These are phyloP conservation scores for Ormia ochracea DNA, from an alignment of 2,888 invertebrate species.

Conservation along the genomic window DNA sequence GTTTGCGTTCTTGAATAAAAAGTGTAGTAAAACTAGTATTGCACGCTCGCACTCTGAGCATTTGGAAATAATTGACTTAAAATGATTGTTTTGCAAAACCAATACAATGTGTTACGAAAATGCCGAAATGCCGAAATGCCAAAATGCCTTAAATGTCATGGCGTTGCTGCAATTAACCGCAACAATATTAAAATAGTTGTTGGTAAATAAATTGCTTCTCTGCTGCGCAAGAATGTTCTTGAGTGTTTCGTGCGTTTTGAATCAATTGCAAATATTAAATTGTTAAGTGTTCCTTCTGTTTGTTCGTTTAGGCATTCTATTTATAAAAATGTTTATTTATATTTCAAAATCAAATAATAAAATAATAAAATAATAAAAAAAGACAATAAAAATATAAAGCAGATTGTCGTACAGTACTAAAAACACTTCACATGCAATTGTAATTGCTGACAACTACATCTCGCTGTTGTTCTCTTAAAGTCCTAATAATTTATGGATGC, in stretches of 20 bases:
- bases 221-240: neutral
- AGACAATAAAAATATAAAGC: neutral
- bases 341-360: constrained; percentile 10
- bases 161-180: neutral
- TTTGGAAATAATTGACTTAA: neutral
- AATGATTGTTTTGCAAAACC: neutral
- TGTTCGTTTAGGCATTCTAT: no score
- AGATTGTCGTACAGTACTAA: constrained; percentile 5
- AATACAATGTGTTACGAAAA: neutral
- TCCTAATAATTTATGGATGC: constrained; percentile 20
- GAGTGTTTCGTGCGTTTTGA: neutral
- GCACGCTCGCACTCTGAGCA: no score
- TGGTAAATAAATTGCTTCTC: neutral
- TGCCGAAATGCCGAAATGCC: neutral
- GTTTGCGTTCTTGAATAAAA: no score
- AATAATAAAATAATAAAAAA: no score
- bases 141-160: neutral
- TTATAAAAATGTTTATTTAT: neutral
- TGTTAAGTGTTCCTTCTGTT: neutral
- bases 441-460: neutral
- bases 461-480: neutral
- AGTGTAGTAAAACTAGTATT: no score
- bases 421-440: constrained; percentile 3
- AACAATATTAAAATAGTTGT: neutral
- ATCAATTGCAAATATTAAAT: neutral